Percentiles rank a stretch among this genome's conserved stretches.
Evolutionary conservation across 2,797 vertebrate genomes (phyloP).

Genomic region (Glyptemys insculpta): DNA sequence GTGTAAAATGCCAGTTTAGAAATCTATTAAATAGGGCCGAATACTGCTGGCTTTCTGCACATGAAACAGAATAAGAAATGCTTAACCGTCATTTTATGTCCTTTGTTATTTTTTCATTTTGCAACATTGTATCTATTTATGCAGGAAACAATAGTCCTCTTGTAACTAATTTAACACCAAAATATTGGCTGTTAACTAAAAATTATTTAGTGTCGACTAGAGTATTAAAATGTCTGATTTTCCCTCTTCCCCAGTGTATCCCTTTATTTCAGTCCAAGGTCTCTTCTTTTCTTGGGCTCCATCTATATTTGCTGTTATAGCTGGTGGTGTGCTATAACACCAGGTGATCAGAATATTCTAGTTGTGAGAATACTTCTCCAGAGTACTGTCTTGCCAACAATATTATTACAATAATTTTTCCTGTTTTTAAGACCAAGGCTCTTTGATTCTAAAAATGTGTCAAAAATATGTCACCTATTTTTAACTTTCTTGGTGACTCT

Average conservation of each 20-base stretch:
- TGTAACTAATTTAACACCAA: neutral
- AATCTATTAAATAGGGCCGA: neutral
- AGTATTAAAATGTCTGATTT: neutral
- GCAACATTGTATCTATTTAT: neutral
- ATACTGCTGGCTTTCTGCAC: neutral
- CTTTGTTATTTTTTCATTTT: neutral
- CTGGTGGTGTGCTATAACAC: neutral
- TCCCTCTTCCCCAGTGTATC: neutral
- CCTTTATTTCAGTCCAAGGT: neutral
- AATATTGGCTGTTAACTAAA: neutral
- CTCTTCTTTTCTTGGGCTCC: neutral
- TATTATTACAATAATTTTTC: neutral
- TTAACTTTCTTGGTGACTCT: neutral
- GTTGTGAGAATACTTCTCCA: neutral
- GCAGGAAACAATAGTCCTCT: neutral
- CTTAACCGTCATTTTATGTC: neutral
- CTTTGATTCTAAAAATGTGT: neutral
- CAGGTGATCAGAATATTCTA: neutral
- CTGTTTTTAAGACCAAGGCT: neutral
- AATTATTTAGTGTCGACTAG: neutral
- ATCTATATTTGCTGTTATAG: neutral
- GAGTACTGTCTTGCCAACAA: neutral
- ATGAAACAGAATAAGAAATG: accelerated
- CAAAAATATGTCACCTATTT: neutral
- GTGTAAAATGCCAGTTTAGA: neutral